Evolutionary conservation across 53 echinoderm and acorn worm species (phyloP), one percentile per base, ranked within the genome.

Genomic region (Astropecten irregularis): DNA sequence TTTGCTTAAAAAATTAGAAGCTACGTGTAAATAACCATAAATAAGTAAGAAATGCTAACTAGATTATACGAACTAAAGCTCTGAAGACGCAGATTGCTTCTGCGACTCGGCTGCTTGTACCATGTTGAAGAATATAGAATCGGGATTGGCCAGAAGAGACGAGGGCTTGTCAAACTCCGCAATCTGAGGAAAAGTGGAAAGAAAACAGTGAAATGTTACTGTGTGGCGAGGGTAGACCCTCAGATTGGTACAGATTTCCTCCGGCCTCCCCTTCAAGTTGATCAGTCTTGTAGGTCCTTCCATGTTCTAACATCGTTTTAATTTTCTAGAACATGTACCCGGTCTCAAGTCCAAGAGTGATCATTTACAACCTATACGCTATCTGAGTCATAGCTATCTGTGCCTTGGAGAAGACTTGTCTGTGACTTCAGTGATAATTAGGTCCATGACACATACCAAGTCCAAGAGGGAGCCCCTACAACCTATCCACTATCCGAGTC

Each of bases 111-210:
- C 89, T 0, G 99, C 97, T 25, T 83, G 83, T 0, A 97, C 86
- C 99, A 97, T 97, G 7, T 85, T 90, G 33, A 77, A 77, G 57
- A 97, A 97, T 10, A 77, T 74, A 46, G 94, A 95, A 22, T 97
- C 61, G 0, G 92, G 71, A 39, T 95, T 91, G 35, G 99, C 90
- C 5, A 97, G 83, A 2, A 97, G 92, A 18, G 25, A 37, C 21
- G 88, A 67, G 13, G 99, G 99, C 32, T 89, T 90, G 55, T 97
- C 99, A 83, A 94, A 97, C 76, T 97, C 99, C 0, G 94, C 99
- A 49, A 97, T 86, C 99, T 97, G 69, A 26, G 49, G 60, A 50
- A 32, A 54, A 40, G 57, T 35, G 2, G 19, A 13, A 83, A 84
- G n/a, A 63, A 19, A 2, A 20, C 15, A 15, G 11, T 49, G 10